phyloP scores from a whole-genome alignment of 2,888 invertebrate genomes.

The Coenonympha arcania region DNA sequence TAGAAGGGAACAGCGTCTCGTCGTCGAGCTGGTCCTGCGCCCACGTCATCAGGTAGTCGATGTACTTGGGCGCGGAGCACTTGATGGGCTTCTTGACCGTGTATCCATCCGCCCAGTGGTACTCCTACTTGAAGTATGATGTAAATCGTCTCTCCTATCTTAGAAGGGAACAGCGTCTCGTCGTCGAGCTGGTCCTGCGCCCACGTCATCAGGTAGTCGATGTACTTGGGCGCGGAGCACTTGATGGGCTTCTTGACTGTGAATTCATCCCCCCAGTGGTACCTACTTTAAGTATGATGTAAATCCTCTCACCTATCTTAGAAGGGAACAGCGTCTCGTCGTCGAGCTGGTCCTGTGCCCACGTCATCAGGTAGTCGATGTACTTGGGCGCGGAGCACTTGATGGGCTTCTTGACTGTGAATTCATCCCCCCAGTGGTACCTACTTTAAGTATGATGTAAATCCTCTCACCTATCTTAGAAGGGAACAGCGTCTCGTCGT shows the following conservation, averaged over 20 bases:
- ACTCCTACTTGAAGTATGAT: conserved; percentile 85
- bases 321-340: conserved; percentile 98
- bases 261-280: too few species aligned
- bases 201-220: conserved; percentile 99
- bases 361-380: too few species aligned
- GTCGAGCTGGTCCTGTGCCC: conserved; percentile 99
- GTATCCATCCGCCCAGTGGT: conserved; percentile 99
- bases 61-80: conserved; percentile 99
- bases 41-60: conserved; percentile 99
- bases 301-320: conserved; percentile 79
- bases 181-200: conserved; percentile 99
- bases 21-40: conserved; percentile 99
- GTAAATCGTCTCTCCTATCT: conserved; percentile 77
- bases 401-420: conserved; percentile 97
- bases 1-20: conserved; percentile 97
- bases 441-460: conserved; percentile 75
- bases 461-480: conserved; percentile 84
- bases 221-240: conserved; percentile 99
- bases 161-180: conserved; percentile 97
- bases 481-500: conserved; percentile 98
- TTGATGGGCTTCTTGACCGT: conserved; percentile 99
- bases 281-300: too few species aligned
- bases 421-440: conserved; percentile 99
- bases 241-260: conserved; percentile 98
- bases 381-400: too few species aligned